Evolutionary conservation across 2,797 vertebrate species (phyloP).

Genomic region (Pseudochirops cupreus): DNA sequence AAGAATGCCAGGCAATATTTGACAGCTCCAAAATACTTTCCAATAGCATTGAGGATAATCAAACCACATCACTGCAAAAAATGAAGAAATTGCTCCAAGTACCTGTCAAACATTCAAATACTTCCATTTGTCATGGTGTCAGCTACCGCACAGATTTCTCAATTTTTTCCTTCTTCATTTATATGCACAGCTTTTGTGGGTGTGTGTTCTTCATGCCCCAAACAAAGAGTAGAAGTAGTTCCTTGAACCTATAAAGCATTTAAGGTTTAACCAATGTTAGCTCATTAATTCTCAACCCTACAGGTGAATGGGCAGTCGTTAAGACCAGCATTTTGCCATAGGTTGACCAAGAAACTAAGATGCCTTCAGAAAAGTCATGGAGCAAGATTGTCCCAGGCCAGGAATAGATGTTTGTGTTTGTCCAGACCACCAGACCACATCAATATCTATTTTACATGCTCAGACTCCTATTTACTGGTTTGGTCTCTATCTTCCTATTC

Average conservation of each 20-base stretch:
- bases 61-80: background rate
- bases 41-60: background rate
- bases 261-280: background rate
- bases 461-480: constrained; percentile 56
- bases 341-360: constrained; percentile 4
- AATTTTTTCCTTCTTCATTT: constrained; percentile 25
- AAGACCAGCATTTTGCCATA: constrained; percentile 28
- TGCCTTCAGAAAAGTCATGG: constrained; percentile 37
- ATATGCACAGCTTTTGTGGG: constrained; percentile 14
- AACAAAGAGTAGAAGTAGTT: constrained; percentile 8
- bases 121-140: constrained; percentile 39
- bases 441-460: constrained; percentile 40
- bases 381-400: constrained; percentile 53
- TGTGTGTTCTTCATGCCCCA: constrained; percentile 51
- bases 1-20: background rate
- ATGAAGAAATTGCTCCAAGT: constrained; percentile 5
- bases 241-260: constrained; percentile 8
- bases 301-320: background rate
- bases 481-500: constrained; percentile 35
- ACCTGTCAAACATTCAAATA: constrained; percentile 27
- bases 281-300: background rate
- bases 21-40: constrained; percentile 1
- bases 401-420: constrained; percentile 55
- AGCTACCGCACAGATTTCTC: background rate
- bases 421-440: constrained; percentile 60